These are phyloP conservation scores for Galagoides demidoff DNA, from an alignment of 2,797 vertebrate genomes.

Conservation along the genomic window DNA sequence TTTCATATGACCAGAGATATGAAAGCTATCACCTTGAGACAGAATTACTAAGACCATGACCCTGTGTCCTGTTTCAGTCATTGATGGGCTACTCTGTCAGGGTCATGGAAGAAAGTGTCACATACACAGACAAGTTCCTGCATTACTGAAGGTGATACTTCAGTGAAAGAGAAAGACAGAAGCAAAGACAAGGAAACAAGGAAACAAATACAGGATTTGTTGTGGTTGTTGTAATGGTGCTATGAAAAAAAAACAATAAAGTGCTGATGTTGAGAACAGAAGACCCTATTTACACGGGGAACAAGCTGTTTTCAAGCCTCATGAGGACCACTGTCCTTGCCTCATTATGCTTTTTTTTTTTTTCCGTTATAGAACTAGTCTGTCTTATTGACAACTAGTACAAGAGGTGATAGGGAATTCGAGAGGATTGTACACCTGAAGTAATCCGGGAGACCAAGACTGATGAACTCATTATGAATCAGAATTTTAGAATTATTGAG, in stretches of 20 bases:
- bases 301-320: not conserved
- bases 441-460: conserved; percentile 21
- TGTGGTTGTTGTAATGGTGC: not conserved
- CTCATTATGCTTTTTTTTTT: not conserved
- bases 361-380: not conserved
- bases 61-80: not conserved
- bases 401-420: not conserved
- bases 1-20: not conserved
- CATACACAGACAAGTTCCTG: not conserved
- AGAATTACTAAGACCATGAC: not conserved
- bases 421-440: not conserved
- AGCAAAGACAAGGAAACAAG: not conserved
- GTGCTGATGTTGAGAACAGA: not conserved
- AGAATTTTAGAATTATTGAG: conserved; percentile 64
- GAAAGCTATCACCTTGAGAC: not conserved
- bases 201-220: not conserved
- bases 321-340: too few species aligned
- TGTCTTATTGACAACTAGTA: not conserved
- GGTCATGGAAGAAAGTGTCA: not conserved
- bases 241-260: not conserved
- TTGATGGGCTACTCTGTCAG: not conserved
- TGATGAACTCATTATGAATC: conserved; percentile 24
- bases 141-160: not conserved
- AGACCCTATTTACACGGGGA: not conserved
- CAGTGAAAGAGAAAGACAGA: not conserved